Base-by-base conservation (phyloP, 1,140 invertebrate species). In the Oncopeltus fasciatus region DNA sequence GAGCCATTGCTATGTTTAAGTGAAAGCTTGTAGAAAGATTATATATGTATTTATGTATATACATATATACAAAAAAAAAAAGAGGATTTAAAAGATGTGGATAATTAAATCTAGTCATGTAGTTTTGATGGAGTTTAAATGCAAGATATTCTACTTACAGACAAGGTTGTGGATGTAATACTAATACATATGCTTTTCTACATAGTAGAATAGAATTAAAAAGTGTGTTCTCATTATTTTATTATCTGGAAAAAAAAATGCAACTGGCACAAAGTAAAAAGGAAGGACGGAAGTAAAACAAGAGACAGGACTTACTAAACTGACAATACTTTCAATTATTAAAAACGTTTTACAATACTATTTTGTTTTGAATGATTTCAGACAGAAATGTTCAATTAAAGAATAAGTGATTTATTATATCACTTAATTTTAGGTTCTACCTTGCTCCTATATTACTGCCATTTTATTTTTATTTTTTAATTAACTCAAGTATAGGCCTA, bases 101-200 rank as follows among this genome's bases (percentile, higher is more conserved):
- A 53, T 53, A 24, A 24, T 24, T 46, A 12, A 53, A 53, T 53
- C 49, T 53, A 53, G 49, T 53, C 49, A 53, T 53, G 49, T 53
- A 53, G 49, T 53, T 53, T 53, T n/a, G 49, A 53, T 24, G 24
- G n/a, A 53, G 49, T 24, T 14, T 53, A 53, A 24, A 18, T n/a
- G 44, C 44, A 20, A 20, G 18, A 44, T 51, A 24, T 26, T 38
- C 5, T 8, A 38, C 5, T 38, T 38, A 38, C 14, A 38, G 5
- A 14, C 14, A 38, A 38, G 5, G 49, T 21, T 53, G 49, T 14
- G 24, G 26, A 24, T 2, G 24, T 53, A 46, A 46, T 53, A 24
- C 4, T 2, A 24, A 53, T 24, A 24, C 18, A 12, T 24, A 14
- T 53, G 49, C 49, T 53, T 53, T 53, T 53, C 26, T 24, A 24